These are phyloP conservation scores for Plutella xylostella DNA, from an alignment of 2,888 invertebrate genomes.

Conservation along the genomic window DNA sequence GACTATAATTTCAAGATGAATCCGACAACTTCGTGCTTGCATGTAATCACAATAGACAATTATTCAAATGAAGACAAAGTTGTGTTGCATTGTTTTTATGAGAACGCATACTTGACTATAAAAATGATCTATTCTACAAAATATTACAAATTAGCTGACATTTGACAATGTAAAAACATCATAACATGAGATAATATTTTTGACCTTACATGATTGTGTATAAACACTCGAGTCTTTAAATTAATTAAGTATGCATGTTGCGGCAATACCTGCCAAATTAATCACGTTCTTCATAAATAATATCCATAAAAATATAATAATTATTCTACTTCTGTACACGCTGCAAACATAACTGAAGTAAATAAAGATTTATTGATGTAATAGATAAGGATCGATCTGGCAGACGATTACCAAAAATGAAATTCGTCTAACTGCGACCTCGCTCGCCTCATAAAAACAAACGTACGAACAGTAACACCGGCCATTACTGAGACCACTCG, in stretches of 20 bases:
- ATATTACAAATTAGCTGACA: neutral
- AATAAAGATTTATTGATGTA: neutral
- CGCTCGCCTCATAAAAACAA: neutral
- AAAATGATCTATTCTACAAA: neutral
- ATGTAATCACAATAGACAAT: too few relatives aligned
- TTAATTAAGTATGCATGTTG: neutral
- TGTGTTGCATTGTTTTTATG: neutral
- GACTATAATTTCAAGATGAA: too few relatives aligned
- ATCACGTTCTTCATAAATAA: neutral
- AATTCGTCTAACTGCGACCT: neutral
- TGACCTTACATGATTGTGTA: too few relatives aligned
- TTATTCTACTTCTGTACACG: neutral
- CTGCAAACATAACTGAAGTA: neutral
- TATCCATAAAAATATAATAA: neutral
- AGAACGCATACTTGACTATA: neutral
- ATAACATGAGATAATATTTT: too few relatives aligned
- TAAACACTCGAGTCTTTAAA: too few relatives aligned
- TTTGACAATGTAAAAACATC: neutral
- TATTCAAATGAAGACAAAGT: too few relatives aligned
- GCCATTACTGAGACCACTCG: conserved; percentile 31
- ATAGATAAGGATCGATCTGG: neutral
- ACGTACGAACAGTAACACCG: conserved; percentile 2
- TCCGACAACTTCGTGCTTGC: too few relatives aligned
- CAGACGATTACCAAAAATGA: neutral
- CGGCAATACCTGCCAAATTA: neutral